Evolutionary conservation across 2,797 vertebrate genomes (phyloP).

Genomic region (Caiman crocodilus): DNA sequence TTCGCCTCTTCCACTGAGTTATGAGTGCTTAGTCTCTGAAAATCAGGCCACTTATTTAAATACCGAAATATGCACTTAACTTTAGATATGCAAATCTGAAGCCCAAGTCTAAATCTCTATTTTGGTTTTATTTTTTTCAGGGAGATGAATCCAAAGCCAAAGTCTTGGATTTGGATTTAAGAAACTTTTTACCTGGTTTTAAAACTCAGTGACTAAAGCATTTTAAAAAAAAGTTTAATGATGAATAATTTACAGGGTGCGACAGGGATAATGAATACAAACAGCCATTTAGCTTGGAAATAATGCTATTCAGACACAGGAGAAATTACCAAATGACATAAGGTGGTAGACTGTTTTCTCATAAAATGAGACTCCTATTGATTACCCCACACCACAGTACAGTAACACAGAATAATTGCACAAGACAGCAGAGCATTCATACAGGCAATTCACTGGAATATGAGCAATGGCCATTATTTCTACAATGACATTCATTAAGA

Average conservation of each 20-base stretch:
- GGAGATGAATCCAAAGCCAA: not conserved
- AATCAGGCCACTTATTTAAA: not conserved
- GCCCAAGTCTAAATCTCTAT: not conserved
- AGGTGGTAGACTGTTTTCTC: not conserved
- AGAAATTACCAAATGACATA: not conserved
- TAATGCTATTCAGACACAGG: not conserved
- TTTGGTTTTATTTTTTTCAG: not conserved
- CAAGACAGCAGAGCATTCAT: slow-evolving; percentile 17
- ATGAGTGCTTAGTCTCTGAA: not conserved
- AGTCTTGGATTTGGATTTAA: not conserved
- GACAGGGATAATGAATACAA: not conserved
- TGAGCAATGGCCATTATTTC: slow-evolving; percentile 24
- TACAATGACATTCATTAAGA: slow-evolving; percentile 27
- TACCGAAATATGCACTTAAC: not conserved
- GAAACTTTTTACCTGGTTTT: not conserved
- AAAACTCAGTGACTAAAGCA: not conserved
- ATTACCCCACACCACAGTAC: not conserved
- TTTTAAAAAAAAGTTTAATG: not conserved
- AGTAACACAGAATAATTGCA: not conserved
- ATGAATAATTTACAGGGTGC: not conserved
- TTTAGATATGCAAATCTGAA: not conserved
- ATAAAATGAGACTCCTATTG: not conserved
- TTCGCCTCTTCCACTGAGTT: not conserved
- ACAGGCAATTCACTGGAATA: not conserved
- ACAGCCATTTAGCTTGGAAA: not conserved